A percentile compares a stretch with the other conserved stretches of the same genome.
phyloP scores from a whole-genome alignment of 2,797 vertebrate genomes.

The Macroramphosus scolopax region DNA sequence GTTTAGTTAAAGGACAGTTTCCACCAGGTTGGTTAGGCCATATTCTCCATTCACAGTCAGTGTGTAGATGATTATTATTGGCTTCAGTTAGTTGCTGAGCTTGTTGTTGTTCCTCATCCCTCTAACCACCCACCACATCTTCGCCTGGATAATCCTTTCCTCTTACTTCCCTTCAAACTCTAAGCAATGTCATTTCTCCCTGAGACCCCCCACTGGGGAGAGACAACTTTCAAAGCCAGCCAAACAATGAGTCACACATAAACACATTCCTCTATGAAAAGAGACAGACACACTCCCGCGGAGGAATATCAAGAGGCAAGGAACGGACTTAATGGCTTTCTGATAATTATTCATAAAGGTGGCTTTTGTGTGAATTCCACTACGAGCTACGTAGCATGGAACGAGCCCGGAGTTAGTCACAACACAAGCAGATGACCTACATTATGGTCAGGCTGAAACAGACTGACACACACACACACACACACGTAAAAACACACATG shows the following conservation, averaged over 20 bases:
- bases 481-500: slow-evolving; percentile 9
- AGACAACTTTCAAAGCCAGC: slow-evolving; percentile 68
- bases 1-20: slow-evolving; percentile 21
- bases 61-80: slow-evolving; percentile 57
- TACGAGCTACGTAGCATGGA: too few species aligned
- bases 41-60: slow-evolving; percentile 41
- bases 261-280: slow-evolving; percentile 54
- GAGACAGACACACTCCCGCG: slow-evolving; percentile 42
- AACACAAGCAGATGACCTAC: slow-evolving; percentile 60
- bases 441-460: slow-evolving; percentile 52
- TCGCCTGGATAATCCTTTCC: slow-evolving; percentile 63
- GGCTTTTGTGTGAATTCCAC: slow-evolving; percentile 60
- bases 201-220: slow-evolving; percentile 38
- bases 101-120: slow-evolving; percentile 26
- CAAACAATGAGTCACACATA: slow-evolving; percentile 66
- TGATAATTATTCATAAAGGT: slow-evolving; percentile 73
- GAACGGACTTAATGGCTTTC: slow-evolving; percentile 62
- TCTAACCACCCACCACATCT: slow-evolving; percentile 13
- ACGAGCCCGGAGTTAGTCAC: slow-evolving; percentile 48
- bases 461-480: slow-evolving; percentile 30
- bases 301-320: slow-evolving; percentile 54
- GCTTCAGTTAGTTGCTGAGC: slow-evolving; percentile 47
- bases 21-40: slow-evolving; percentile 31
- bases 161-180: slow-evolving; percentile 56
- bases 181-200: slow-evolving; percentile 54